Percentiles rank a stretch among this genome's conserved stretches.
Conservation (phyloP, 2,797 vertebrate genomes). For the Pipistrellus nathusii region DNA sequence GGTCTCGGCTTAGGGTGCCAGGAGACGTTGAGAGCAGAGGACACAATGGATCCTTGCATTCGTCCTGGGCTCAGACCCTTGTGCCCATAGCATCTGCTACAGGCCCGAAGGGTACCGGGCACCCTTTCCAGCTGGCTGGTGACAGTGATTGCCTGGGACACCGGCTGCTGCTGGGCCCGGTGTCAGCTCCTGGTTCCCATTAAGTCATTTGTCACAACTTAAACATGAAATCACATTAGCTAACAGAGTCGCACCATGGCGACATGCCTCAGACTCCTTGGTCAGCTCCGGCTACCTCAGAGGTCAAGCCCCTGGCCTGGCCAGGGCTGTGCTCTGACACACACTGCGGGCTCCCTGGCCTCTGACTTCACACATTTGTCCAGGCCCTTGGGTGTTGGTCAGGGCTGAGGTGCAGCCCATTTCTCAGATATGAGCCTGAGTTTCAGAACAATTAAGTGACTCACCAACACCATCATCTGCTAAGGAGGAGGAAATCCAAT, state of each 20-base stretch:
- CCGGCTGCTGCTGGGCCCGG: neutral
- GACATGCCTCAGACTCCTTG: neutral
- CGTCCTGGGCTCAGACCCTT: neutral
- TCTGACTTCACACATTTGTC: neutral
- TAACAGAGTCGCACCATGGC: rapidly evolving
- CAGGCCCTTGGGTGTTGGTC: neutral
- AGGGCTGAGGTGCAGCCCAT: no score
- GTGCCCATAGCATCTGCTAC: neutral
- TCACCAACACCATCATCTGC: neutral
- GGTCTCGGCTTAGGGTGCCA: neutral
- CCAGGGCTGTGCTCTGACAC: rapidly evolving
- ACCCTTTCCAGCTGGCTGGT: neutral
- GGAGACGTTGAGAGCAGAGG: neutral
- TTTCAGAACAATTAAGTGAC: neutral
- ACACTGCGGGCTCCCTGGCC: neutral
- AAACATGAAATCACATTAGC: neutral
- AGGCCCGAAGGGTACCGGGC: neutral
- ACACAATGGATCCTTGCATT: neutral
- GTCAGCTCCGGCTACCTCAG: neutral
- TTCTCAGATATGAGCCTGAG: neutral
- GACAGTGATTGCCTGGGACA: neutral
- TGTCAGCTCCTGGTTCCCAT: neutral
- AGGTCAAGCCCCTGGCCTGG: neutral
- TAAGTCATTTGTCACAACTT: neutral
- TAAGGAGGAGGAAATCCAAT: no score